Base-by-base conservation (phyloP, 30 jellyfish, hydroid and myxozoan genomes). In the Pelagia noctiluca region DNA sequence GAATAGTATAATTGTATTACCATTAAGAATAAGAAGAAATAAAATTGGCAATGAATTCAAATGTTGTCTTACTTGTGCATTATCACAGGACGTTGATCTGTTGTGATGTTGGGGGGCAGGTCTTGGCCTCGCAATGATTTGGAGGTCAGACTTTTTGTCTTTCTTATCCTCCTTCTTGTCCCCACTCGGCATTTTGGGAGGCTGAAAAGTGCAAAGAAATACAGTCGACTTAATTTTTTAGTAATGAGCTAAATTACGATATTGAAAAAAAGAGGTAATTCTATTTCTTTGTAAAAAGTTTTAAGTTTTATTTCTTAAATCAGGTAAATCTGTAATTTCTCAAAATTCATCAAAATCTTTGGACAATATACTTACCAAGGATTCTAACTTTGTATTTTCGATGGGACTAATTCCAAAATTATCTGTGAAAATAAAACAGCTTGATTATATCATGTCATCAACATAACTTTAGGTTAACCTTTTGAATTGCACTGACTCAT, bases 51-150 rank as follows among this genome's bases (percentile, higher is more conserved):
- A n/a, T n/a, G n/a, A n/a, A n/a, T n/a, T n/a, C n/a, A n/a, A n/a
- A n/a, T n/a, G n/a, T n/a, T n/a, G 28, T 0, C 70, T 21, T 64
- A 69, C 90, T 84, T 64, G 42, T 11, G 88, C 83, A 50, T 74
- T 29, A 31, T 89, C 97, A 36, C 76, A 86, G 18, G 97, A 89
- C 35, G 71, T 29, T 50, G 97, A 82, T 76, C 97, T 53, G 16
- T 84, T 84, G 70, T 89, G 95, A 13, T 75, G 76, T 50, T 66
- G 76, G 3, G 94, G 76, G 21, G 91, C 81, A 2, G 90, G 90
- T 54, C 83, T 48, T 3, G 95, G 85, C 54, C 88, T 63, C 29
- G 96, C 84, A 23, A 86, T 76, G 26, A 75, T 88, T 22, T 57
- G 96, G 0, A 82, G n/a, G 33, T 82, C 86, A 2, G 84, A 76